A percentile compares a stretch with the other conserved stretches of the same genome.
These are phyloP conservation scores for Luehdorfia chinensis DNA, from an alignment of 1,140 invertebrate genomes.

Conservation along the genomic window DNA sequence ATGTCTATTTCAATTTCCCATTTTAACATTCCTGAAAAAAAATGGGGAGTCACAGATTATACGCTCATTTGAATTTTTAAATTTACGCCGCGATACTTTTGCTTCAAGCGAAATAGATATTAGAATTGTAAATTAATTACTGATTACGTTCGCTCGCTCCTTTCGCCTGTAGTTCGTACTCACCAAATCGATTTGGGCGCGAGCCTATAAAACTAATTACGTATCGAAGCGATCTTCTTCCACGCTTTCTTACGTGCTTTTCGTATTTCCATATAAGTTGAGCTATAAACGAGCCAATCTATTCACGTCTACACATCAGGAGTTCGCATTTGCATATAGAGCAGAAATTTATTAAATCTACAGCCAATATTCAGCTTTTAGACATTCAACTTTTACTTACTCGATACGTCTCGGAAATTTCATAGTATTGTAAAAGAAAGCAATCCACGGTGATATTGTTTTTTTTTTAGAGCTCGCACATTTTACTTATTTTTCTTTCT, in stretches of 20 bases:
- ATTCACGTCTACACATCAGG: slow-evolving; percentile 77
- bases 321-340: slow-evolving; percentile 76
- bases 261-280: slow-evolving; percentile 76
- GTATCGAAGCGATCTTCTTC: slow-evolving; percentile 69
- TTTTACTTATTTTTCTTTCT: too few relatives aligned
- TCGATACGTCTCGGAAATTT: slow-evolving; percentile 57
- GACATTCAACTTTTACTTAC: slow-evolving; percentile 72
- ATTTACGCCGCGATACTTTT: slow-evolving; percentile 28
- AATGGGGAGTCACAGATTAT: slow-evolving; percentile 25
- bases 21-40: too few relatives aligned
- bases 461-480: too few relatives aligned
- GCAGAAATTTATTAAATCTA: slow-evolving; percentile 77
- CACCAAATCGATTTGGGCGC: slow-evolving; percentile 46
- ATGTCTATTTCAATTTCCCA: too few relatives aligned
- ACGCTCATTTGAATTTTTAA: slow-evolving; percentile 34
- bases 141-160: slow-evolving; percentile 36
- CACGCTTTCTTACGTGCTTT: slow-evolving; percentile 74
- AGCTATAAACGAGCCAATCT: slow-evolving; percentile 76
- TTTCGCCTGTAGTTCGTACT: slow-evolving; percentile 45
- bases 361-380: slow-evolving; percentile 73
- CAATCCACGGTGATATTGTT: background rate
- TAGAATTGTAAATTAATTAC: slow-evolving; percentile 60
- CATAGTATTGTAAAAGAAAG: slow-evolving; percentile 42
- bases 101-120: slow-evolving; percentile 32
- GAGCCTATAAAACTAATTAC: slow-evolving; percentile 72